Evolutionary conservation across 2,797 vertebrate genomes (phyloP).

Genomic region (Echiichthys vipera): DNA sequence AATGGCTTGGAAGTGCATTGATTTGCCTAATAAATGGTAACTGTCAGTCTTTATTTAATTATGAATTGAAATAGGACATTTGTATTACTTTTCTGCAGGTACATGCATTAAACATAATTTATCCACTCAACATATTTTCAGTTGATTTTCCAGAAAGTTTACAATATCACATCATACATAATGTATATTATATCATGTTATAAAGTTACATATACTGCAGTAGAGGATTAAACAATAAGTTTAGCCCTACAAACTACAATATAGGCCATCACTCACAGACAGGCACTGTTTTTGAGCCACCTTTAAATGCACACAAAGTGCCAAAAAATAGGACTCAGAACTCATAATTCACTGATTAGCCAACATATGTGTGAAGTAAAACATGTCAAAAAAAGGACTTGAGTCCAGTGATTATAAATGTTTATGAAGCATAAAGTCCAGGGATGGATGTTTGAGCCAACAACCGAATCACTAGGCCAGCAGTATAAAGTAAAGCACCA

Average conservation of each 20-base stretch:
- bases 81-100: background rate
- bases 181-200: no score
- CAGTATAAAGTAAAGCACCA: no score
- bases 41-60: background rate
- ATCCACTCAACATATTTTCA: background rate
- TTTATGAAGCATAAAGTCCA: background rate
- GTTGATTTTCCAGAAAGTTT: background rate
- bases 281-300: background rate
- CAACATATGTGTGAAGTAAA: no score
- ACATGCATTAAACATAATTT: background rate
- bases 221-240: background rate
- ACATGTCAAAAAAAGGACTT: no score
- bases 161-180: background rate
- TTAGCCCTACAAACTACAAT: background rate
- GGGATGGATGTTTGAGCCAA: no score
- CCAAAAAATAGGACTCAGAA: no score
- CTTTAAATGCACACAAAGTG: no score
- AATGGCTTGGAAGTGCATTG: background rate
- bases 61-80: background rate
- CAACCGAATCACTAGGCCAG: no score
- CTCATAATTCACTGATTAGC: no score
- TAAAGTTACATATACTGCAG: background rate
- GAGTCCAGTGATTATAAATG: no score
- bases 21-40: background rate
- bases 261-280: background rate